Base-by-base conservation (phyloP, 2,888 invertebrate genomes). In the Chymomyza amoena region DNA sequence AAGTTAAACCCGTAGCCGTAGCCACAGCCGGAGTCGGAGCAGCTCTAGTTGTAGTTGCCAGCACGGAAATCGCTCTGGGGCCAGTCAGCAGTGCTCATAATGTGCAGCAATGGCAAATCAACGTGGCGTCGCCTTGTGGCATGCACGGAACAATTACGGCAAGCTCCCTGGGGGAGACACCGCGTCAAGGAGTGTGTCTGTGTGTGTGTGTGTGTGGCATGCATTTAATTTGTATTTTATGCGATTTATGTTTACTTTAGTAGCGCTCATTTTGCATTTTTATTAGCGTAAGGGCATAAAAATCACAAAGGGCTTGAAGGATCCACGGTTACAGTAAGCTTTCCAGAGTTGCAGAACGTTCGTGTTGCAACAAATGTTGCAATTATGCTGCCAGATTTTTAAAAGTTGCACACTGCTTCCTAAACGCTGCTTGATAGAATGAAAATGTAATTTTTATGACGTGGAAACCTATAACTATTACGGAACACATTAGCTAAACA, bases 161-260 rank as follows among this genome's bases (percentile, higher is more conserved):
- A 65, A 57, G 67, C 64, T 13, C 68, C 69, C 76, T 77, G 61
- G 61, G 73, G 78, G 65, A 77, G 76, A 69, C 70, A 74, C 66
- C 57, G 15, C 20, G 3, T 50, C 56, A 36, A 10, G 68, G 54
- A 73, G 32, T 66, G 61, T 36, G 63, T 52, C 64, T 70, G 67
- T 75, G 72, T 72, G 75, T 75, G 73, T 6, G 50, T 59, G 75
- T 75, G 73, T 6, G 50, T 59, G 45, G 64, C 75, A 78, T 66
- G 81, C 77, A 81, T 80, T 88, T 88, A 83, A 81, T 80, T 84
- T 81, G 78, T 78, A 74, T 78, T 76, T 81, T 72, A 86, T 86
- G 79, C 79, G 79, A 77, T 80, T 78, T 82, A 77, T 80, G 80
- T 77, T 82, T 77, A 77, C 66, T 77, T 77, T 76, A 61, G 77